Base-by-base conservation (phyloP, 2,888 invertebrate species). In the Nomada goodeniana region DNA sequence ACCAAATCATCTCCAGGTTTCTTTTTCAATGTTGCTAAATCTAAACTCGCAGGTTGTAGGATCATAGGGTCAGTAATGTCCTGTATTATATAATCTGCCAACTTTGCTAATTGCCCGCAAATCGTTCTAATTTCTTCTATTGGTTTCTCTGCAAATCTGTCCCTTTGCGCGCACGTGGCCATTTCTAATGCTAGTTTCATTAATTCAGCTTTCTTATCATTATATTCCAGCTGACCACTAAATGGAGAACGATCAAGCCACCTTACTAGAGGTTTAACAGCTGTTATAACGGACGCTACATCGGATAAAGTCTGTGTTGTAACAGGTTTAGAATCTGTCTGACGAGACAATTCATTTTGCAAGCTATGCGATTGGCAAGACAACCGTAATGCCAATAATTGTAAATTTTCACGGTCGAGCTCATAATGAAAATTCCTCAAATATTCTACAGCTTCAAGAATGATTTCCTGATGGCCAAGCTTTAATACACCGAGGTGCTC, bases 381-480 rank as follows among this genome's bases (percentile, higher is more conserved):
- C 84, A 98, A 95, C 88, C 97, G 96, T 90, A 98, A 94, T 0
- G 98, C 98, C 91, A 98, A 94, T 88, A 97, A 96, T 94, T 99
- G 98, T 83, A 99, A 95, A 93, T 98, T 99, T 94, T 99, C 99
- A 88, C 97, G 96, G 84, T 98, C 97, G 91, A 98, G 94, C 92
- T 98, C 98, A 94, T 98, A 98, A 93, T 98, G 98, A 94, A 98
- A 97, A 94, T 98, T 97, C 89, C 97, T 95, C 64, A 99, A 95
- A 89, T 98, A 97, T 90, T 98, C 98, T 18, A 99, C 97, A 68
- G 98, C 98, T 94, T 98, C 98, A 63, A 99, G 95, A 84, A 99
- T 96, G 72, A 98, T 96, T 93, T 98, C 98, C 94, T 99, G 98
- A 93, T 99, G 98, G 13, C 99, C 99, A 83, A 99, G 96, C 92